Percentiles rank a stretch among this genome's conserved stretches.
Evolutionary conservation across 1,140 invertebrate genomes (phyloP).

Genomic region (Trichomalopsis sarcophagae): DNA sequence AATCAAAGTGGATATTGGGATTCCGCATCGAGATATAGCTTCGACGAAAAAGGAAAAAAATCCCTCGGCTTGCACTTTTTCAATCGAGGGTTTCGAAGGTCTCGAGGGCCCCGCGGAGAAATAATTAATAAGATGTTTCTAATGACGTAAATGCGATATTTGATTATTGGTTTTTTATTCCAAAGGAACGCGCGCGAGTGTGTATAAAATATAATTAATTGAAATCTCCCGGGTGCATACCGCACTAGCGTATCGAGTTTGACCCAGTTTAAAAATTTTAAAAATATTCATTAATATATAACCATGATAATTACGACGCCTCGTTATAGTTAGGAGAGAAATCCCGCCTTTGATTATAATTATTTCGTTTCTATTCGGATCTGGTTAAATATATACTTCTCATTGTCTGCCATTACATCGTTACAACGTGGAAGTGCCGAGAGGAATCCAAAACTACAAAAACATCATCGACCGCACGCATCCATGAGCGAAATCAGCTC

Average conservation of each 20-base stretch:
- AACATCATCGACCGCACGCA: too few relatives aligned
- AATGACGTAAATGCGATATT: slow-evolving; percentile 30
- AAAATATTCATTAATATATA: slow-evolving; percentile 16
- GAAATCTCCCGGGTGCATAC: neutral
- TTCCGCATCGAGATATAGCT: neutral
- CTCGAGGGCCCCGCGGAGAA: neutral
- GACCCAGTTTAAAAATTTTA: slow-evolving; percentile 35
- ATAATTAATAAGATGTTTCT: slow-evolving; percentile 29
- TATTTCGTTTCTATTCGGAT: neutral
- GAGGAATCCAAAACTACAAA: neutral
- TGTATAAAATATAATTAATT: slow-evolving; percentile 30
- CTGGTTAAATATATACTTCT: neutral
- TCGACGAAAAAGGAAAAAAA: neutral
- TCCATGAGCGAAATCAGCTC: too few relatives aligned
- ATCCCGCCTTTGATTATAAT: neutral
- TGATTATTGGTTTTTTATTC: slow-evolving; percentile 33
- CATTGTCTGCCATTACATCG: too few relatives aligned
- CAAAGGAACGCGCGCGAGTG: neutral
- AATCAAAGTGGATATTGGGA: slow-evolving; percentile 28
- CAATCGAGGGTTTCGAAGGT: neutral
- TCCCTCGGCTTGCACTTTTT: neutral
- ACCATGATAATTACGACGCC: neutral
- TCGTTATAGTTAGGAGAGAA: neutral
- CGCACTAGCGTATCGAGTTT: neutral
- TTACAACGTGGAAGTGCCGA: too few relatives aligned